These are phyloP conservation scores for Heliconius erato DNA, from an alignment of 2,888 invertebrate genomes.

Conservation along the genomic window DNA sequence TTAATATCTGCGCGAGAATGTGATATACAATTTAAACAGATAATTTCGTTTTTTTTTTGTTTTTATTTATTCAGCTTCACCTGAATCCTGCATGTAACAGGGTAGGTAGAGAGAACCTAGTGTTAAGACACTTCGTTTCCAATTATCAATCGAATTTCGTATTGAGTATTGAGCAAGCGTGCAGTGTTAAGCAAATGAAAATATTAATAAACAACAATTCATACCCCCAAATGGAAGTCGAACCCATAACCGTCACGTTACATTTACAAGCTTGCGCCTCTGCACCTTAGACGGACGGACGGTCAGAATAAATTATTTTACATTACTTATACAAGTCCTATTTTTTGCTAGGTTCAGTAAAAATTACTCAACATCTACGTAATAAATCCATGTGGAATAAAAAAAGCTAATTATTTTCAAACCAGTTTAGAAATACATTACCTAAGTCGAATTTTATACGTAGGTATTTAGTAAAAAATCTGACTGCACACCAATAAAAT, in stretches of 20 bases:
- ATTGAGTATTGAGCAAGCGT: too few relatives aligned
- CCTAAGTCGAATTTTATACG: background rate
- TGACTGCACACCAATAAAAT: slow-evolving; percentile 4
- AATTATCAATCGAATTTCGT: too few relatives aligned
- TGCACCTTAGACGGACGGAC: too few relatives aligned
- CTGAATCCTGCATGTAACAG: too few relatives aligned
- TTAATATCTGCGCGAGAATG: slow-evolving; percentile 25
- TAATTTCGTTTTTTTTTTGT: background rate
- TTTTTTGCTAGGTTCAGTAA: slow-evolving; percentile 13
- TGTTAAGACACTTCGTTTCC: too few relatives aligned
- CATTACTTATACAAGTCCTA: background rate
- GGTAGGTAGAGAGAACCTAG: too few relatives aligned
- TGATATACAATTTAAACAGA: slow-evolving; percentile 9
- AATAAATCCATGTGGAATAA: background rate
- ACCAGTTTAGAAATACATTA: slow-evolving; percentile 13
- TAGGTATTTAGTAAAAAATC: background rate
- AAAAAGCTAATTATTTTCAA: background rate
- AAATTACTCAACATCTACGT: slow-evolving; percentile 5
- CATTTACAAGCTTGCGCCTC: too few relatives aligned
- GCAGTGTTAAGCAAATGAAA: too few relatives aligned
- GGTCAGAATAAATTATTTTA: background rate
- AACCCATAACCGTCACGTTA: too few relatives aligned
- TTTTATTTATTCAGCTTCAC: background rate
- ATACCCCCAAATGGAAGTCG: too few relatives aligned
- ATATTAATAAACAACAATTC: too few relatives aligned